Evolutionary conservation across 2,888 invertebrate genomes (phyloP).

Genomic region (Reticulitermes lucifugus): DNA sequence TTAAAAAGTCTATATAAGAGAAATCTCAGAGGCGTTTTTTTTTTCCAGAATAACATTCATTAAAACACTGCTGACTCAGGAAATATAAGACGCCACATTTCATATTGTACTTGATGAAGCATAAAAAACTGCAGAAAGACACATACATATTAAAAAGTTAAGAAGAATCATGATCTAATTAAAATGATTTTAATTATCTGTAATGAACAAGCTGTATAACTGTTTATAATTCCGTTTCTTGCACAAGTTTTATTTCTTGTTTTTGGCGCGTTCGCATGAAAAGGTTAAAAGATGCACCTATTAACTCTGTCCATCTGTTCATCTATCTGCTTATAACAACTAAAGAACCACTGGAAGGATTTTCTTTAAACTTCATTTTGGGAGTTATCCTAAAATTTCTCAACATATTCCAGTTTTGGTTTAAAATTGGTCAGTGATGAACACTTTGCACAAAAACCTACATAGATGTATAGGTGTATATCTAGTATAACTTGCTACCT

Average conservation of each 20-base stretch:
- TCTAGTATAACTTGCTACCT: too few species aligned
- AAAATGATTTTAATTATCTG: constrained; percentile 37
- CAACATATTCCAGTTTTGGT: too few species aligned
- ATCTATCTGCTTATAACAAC: too few species aligned
- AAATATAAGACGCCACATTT: constrained; percentile 36
- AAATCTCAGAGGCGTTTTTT: constrained; percentile 16
- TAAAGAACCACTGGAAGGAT: too few species aligned
- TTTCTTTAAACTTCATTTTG: too few species aligned
- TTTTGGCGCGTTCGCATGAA: not conserved
- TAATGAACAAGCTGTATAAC: constrained; percentile 35
- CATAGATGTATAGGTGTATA: too few species aligned
- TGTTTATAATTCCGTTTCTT: constrained; percentile 11
- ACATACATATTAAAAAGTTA: constrained; percentile 27
- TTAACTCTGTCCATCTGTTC: too few species aligned
- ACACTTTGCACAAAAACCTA: too few species aligned
- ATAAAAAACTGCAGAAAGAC: constrained; percentile 20
- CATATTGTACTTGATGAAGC: constrained; percentile 31
- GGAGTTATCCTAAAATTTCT: too few species aligned
- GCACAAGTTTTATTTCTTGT: not conserved
- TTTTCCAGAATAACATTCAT: constrained; percentile 6
- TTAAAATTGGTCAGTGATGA: too few species aligned
- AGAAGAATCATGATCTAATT: constrained; percentile 23
- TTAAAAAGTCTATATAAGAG: constrained; percentile 22
- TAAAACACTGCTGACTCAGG: constrained; percentile 32
- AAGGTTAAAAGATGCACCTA: too few species aligned